A percentile compares a stretch with the other conserved stretches of the same genome.
Evolutionary conservation across 2,888 invertebrate species (phyloP).

Genomic region (Napeogenes sylphis): DNA sequence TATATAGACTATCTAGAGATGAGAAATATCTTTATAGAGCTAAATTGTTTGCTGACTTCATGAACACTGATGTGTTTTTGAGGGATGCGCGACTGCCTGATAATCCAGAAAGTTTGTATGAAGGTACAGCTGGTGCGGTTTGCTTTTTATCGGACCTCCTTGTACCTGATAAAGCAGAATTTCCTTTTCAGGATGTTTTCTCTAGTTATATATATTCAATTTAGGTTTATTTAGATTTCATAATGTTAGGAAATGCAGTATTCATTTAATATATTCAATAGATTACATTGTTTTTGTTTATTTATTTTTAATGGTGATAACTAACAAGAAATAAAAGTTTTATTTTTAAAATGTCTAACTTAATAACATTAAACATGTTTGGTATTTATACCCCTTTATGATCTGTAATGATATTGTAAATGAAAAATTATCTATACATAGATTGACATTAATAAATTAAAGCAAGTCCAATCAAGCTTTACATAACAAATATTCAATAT

Average conservation of each 20-base stretch:
- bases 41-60: constrained; percentile 85
- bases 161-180: constrained; percentile 84
- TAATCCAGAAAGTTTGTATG: constrained; percentile 88
- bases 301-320: neutral
- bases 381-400: too few species aligned
- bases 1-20: constrained; percentile 86
- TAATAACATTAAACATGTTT: too few species aligned
- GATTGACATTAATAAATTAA: too few species aligned
- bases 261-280: neutral
- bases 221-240: constrained; percentile 19
- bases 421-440: too few species aligned
- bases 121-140: constrained; percentile 91
- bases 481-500: too few species aligned
- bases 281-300: neutral
- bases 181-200: constrained; percentile 90
- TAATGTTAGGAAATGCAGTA: constrained; percentile 12
- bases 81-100: constrained; percentile 86
- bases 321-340: too few species aligned
- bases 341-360: too few species aligned
- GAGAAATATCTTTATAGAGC: constrained; percentile 85
- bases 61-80: constrained; percentile 81
- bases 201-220: constrained; percentile 36
- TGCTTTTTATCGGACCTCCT: constrained; percentile 88
- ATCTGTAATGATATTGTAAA: too few species aligned
- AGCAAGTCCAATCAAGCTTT: too few species aligned